Evolutionary conservation across 2,113 vertebrate species (phyloP).

Genomic region (Hydropotes inermis): DNA sequence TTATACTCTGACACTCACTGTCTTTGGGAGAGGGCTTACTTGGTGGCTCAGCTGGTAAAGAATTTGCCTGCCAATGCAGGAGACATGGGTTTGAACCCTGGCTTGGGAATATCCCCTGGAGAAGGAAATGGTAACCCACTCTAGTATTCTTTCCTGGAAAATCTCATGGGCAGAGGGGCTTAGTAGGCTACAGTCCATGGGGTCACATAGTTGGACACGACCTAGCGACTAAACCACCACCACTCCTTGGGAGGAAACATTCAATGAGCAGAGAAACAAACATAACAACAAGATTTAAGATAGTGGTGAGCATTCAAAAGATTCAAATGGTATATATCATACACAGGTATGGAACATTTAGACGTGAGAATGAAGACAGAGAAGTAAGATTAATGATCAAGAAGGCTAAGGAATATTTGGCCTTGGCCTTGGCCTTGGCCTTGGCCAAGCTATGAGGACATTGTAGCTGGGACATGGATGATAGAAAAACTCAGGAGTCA

Average conservation of each 20-base stretch:
- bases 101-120: background rate
- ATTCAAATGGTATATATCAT: background rate
- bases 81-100: background rate
- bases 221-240: background rate
- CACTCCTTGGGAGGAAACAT: background rate
- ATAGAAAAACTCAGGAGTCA: background rate
- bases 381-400: background rate
- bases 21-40: background rate
- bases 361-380: accelerated
- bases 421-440: too few species aligned
- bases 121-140: background rate
- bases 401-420: background rate
- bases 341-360: background rate
- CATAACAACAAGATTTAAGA: background rate
- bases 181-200: background rate
- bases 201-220: background rate
- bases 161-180: background rate
- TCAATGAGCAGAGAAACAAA: background rate
- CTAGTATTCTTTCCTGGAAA: background rate
- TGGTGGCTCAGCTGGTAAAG: background rate
- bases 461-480: background rate
- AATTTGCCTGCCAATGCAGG: background rate
- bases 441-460: background rate
- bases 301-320: background rate
- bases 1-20: background rate